Percentiles rank a stretch among this genome's conserved stretches.
Conservation (phyloP, 2,113 vertebrate species). For the Oostethus manadensis region DNA sequence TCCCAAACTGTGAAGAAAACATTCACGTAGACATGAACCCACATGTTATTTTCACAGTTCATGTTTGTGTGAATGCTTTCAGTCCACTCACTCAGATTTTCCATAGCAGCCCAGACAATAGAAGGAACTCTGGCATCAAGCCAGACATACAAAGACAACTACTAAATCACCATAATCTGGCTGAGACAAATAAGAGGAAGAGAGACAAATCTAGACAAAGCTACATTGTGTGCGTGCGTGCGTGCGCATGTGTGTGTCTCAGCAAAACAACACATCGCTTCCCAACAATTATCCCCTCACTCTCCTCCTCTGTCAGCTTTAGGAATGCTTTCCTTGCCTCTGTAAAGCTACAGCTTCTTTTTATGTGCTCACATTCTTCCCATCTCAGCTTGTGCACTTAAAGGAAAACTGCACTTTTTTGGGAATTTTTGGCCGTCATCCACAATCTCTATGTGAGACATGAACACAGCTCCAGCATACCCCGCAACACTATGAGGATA, state of each 20-base stretch:
- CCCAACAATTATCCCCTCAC: constrained; percentile 42
- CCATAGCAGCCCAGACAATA: constrained; percentile 41
- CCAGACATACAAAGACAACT: constrained; percentile 36
- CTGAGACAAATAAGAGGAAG: constrained; percentile 12
- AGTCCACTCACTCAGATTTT: constrained; percentile 50
- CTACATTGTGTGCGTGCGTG: constrained; percentile 16
- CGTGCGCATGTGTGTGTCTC: constrained; percentile 24
- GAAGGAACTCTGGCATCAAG: constrained; percentile 42
- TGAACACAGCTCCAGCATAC: no score
- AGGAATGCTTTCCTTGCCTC: constrained; percentile 35
- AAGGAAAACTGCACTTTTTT: no score
- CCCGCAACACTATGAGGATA: no score
- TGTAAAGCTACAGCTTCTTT: constrained; percentile 51
- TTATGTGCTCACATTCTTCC: constrained; percentile 34
- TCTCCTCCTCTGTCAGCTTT: constrained; percentile 38
- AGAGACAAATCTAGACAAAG: constrained; percentile 30
- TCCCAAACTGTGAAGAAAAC: neutral
- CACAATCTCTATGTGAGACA: no score
- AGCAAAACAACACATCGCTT: constrained; percentile 27
- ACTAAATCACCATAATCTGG: constrained; percentile 46
- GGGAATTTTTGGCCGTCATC: no score
- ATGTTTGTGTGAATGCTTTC: constrained; percentile 23
- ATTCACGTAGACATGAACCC: neutral
- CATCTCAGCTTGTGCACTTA: constrained; percentile 25
- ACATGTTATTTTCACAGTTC: constrained; percentile 13